phyloP scores from a whole-genome alignment of 2,888 invertebrate species.

The Meiosimyza decipiens region DNA sequence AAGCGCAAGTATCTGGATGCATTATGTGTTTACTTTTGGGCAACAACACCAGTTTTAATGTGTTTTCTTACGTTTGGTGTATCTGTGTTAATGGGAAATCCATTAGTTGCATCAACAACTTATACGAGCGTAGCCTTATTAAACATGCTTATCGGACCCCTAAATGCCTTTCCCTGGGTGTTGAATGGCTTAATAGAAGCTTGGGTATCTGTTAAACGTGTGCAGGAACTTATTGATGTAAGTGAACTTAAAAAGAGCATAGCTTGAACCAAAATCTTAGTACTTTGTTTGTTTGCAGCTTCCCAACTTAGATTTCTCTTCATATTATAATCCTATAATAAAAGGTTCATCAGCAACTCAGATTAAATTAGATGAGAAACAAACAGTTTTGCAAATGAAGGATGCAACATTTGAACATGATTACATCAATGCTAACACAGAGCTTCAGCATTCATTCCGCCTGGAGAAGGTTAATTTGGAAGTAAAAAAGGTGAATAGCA shows the following conservation, averaged over 20 bases:
- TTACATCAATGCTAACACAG: slow-evolving; percentile 35
- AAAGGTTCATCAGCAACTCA: slow-evolving; percentile 45
- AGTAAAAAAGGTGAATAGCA: slow-evolving; percentile 56
- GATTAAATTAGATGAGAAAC: slow-evolving; percentile 68
- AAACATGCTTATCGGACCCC: slow-evolving; percentile 93
- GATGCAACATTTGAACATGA: slow-evolving; percentile 71
- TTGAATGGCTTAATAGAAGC: slow-evolving; percentile 96
- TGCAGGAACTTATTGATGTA: slow-evolving; percentile 84
- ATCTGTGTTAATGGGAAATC: slow-evolving; percentile 80
- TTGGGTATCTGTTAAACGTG: slow-evolving; percentile 91
- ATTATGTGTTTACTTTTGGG: slow-evolving; percentile 98
- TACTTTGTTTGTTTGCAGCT: slow-evolving; percentile 47
- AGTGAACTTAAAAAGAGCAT: slow-evolving; percentile 52
- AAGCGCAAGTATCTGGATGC: slow-evolving; percentile 96
- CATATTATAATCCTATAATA: slow-evolving; percentile 63
- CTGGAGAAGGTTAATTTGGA: slow-evolving; percentile 63
- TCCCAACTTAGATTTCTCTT: slow-evolving; percentile 62
- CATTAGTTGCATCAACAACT: slow-evolving; percentile 84
- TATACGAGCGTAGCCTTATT: slow-evolving; percentile 95
- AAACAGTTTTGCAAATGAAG: slow-evolving; percentile 71
- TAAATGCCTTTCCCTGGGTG: slow-evolving; percentile 99
- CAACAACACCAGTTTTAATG: slow-evolving; percentile 93
- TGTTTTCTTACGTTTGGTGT: slow-evolving; percentile 85
- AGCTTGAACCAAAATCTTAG: background rate
- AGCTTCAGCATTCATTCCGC: slow-evolving; percentile 47